Evolutionary conservation across 2,888 invertebrate species (phyloP).

Genomic region (Hermaeophaga mercurialis): DNA sequence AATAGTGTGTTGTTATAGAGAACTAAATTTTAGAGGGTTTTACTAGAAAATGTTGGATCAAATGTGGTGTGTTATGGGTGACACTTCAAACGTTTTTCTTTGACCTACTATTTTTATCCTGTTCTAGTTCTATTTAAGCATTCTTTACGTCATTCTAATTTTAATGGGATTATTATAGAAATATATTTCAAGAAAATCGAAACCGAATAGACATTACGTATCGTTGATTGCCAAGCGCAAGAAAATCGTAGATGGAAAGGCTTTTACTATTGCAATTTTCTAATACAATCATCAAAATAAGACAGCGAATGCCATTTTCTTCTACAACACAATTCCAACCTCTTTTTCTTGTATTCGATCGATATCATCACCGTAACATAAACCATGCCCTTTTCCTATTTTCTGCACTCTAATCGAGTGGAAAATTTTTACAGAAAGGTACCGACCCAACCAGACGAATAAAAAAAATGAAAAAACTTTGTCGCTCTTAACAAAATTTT

Average conservation of each 20-base stretch:
- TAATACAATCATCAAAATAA: conserved; percentile 15
- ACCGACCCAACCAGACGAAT: too few relatives aligned
- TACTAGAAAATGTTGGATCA: too few relatives aligned
- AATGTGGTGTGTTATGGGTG: too few relatives aligned
- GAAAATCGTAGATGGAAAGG: conserved; percentile 2
- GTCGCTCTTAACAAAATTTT: too few relatives aligned
- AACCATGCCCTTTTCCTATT: conserved; percentile 6
- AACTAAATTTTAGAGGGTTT: too few relatives aligned
- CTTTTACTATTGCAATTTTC: conserved; percentile 12
- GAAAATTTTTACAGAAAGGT: not conserved
- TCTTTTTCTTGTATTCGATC: conserved; percentile 15
- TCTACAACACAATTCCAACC: conserved; percentile 18
- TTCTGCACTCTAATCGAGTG: conserved; percentile 1
- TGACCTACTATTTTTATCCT: too few relatives aligned
- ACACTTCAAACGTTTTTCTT: too few relatives aligned
- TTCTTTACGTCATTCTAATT: too few relatives aligned
- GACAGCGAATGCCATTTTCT: conserved; percentile 16
- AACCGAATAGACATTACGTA: not conserved
- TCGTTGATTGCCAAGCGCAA: conserved; percentile 3
- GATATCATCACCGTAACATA: conserved; percentile 16
- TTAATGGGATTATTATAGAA: too few relatives aligned
- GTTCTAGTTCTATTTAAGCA: too few relatives aligned
- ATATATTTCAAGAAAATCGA: not conserved
- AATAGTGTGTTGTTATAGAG: too few relatives aligned
- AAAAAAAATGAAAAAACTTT: too few relatives aligned